Base-by-base conservation (phyloP, 2,888 invertebrate genomes). In the Latheticus oryzae region DNA sequence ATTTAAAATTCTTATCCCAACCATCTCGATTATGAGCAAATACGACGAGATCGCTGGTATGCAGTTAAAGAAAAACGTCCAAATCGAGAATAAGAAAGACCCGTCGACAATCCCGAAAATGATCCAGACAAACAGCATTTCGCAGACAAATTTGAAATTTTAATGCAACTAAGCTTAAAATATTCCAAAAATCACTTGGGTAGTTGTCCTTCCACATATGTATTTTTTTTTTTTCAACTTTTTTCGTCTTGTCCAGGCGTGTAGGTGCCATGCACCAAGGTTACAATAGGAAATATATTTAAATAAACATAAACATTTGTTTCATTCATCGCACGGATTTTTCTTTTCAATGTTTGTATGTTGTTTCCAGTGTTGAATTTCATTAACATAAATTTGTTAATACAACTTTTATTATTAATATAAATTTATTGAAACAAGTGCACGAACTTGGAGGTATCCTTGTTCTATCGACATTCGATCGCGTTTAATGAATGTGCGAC, bases 61-160 rank as follows among this genome's bases (percentile, higher is more conserved):
- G 57, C 43, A 16, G 33, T 8, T 54, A 58, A 65, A 64, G 59
- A 63, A 61, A 61, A 62, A 55, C 40, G 54, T 53, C 24, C 19
- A 26, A 48, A 7, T 28, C 28, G 28, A 19, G 21, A 19, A 5
- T 19, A 3, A 16, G 7, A 37, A 19, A 45, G 42, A 26, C 17
- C 30, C 45, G 56, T 33, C 55, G 32, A 50, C 43, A 70, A 69
- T 68, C 61, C 70, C 65, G 60, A 70, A 71, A 72, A 72, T 70
- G 66, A 70, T 69, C 70, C 69, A 70, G 71, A 72, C 70, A 69
- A 73, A 72, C 71, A 62, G 70, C 70, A 71, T 71, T 71, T 71
- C 61, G 62, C 67, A 63, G 68, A 62, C 67, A 65, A 69, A 69
- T 70, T 68, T 70, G 65, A 68, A 71, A 72, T 67, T 68, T 70